Base-by-base conservation (phyloP, 2,888 invertebrate species). In the Trachelus iudaicus region DNA sequence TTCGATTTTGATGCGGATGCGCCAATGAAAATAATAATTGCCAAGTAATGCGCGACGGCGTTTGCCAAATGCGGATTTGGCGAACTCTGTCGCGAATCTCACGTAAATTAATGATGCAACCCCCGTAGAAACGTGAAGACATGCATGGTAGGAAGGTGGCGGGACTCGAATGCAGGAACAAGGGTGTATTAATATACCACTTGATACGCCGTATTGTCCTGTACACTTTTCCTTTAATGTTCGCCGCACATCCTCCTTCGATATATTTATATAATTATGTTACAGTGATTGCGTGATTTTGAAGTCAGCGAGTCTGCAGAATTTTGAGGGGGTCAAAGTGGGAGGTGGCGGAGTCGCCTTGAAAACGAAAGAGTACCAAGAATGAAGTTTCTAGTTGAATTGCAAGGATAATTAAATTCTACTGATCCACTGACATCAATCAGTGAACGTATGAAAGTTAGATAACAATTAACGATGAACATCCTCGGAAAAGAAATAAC, bases 371-470 rank as follows among this genome's bases (percentile, higher is more conserved):
- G 76, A 69, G 71, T 31, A 15, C 15, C 40, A 40, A 77, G 79
- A 76, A 81, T 79, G 75, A 81, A 79, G 13, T 68, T 80, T 76
- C 35, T 30, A 75, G 76, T 74, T 76, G 74, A 82, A 82, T 73
- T 81, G 79, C 79, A 71, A 71, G 31, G 74, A 79, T 73, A 40
- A 79, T 71, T 78, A 78, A 78, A 78, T 78, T 78, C 78, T 73
- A 78, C 68, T 15, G 76, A 82, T 85, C 84, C 87, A 87, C 86
- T 85, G 86, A 85, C 86, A 85, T 84, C 85, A 84, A 86, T 86
- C 87, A 87, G 87, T 86, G 87, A 87, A 87, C 82, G 87, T 86
- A 86, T 87, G 85, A 87, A 87, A 87, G 83, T 80, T 84, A 79
- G 81, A 79, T 34, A 69, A 69, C 69, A n/a, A 6, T 30, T 69